Evolutionary conservation across 2,113 vertebrate species (phyloP), one percentile per base, ranked within the genome.

Genomic region (Chunga burmeisteri): DNA sequence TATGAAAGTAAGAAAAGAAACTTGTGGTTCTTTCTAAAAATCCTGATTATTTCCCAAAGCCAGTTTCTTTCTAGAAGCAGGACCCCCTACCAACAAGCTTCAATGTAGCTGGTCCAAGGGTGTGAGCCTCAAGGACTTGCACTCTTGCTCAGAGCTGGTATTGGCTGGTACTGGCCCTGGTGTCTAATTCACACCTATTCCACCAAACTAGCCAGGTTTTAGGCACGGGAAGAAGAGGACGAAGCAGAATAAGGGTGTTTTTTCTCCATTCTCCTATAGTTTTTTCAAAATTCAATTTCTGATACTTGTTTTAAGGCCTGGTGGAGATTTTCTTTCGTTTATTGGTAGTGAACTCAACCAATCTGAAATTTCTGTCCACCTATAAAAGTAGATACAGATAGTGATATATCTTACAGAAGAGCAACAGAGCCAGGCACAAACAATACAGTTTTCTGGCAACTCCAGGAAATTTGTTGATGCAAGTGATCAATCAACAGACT

Each of bases 181-280:
- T 46, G 16, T 50, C 38, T 65, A 81, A 65, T 6, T 4, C 10
- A 38, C 9, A 47, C 6, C 5, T 62, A 3, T 52, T 46, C 30
- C 56, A 81, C 26, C 5, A 74, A 88, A 66, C 13, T 11, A 23
- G 8, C 1, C 29, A 47, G 5, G 6, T 67, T 84, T 63, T 40
- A 53, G 40, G 25, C 30, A 61, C 0, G 1, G 8, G 26, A 59
- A 68, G 10, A 55, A 47, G 13, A 53, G 5, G 3, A 36, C 1
- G 2, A 86, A 79, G 15, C 10, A 42, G 21, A 67, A 34, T 16
- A 52, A 81, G 5, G 1, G 6, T 20, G 12, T 4, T 34, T 49
- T 82, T 58, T 13, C 11, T 53, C 38, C 29, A 44, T 59, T 82
- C 11, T 46, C 4, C 38, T 42, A 40, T 2, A 42, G 3, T 8